Conservation (phyloP, 2,113 vertebrate species). For the Zosterops japonicus region DNA sequence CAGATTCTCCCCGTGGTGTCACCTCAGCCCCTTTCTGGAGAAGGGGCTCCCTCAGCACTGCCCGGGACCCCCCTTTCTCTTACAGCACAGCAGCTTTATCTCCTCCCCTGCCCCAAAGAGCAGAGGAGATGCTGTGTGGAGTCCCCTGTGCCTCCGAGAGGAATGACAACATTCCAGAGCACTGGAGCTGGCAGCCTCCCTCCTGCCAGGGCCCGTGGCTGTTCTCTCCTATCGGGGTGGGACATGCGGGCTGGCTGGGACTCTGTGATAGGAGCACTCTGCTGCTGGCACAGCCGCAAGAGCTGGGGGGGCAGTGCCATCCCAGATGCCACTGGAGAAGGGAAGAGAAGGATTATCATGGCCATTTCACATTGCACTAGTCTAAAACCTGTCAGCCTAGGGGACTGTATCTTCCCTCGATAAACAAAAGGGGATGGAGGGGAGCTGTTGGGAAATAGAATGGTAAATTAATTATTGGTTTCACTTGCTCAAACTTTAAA, state of each 20-base stretch:
- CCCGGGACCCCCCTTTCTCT: not conserved
- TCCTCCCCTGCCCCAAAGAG: not conserved
- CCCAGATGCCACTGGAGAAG: not conserved
- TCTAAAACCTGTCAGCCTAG: slow-evolving; percentile 29
- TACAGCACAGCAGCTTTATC: not conserved
- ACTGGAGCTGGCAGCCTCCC: not conserved
- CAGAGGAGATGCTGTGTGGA: not conserved
- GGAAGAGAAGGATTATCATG: not conserved
- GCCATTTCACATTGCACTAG: not conserved
- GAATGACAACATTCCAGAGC: not conserved
- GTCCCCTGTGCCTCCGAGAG: not conserved
- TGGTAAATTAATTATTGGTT: not conserved
- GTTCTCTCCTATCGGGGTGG: not conserved
- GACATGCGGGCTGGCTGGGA: not conserved
- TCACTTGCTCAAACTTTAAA: not conserved
- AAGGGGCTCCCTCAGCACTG: not conserved
- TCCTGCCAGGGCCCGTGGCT: slow-evolving; percentile 1
- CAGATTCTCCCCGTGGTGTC: fast-evolving
- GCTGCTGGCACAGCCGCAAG: slow-evolving; percentile 36
- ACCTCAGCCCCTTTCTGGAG: not conserved
- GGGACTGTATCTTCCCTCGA: not conserved
- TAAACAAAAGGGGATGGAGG: not conserved
- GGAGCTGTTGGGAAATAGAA: not conserved
- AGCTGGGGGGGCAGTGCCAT: slow-evolving; percentile 29
- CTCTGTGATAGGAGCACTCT: not conserved